Conservation (phyloP, 2,888 invertebrate genomes). For the Cantharis lateralis region DNA sequence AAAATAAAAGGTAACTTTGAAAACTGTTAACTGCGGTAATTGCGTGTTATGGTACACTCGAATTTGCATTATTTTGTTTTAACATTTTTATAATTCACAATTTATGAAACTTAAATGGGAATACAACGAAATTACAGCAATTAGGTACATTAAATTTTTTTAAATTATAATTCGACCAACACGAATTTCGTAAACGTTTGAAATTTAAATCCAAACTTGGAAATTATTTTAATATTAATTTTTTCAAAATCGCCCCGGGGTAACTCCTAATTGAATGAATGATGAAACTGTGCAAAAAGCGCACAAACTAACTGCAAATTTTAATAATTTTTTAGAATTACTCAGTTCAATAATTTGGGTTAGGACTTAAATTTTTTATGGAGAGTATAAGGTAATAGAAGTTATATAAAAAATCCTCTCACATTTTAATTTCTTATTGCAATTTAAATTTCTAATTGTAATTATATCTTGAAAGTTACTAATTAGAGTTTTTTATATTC, state of each 20-base stretch:
- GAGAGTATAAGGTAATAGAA: neutral
- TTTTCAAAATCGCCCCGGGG: neutral
- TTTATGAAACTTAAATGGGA: constrained; percentile 4
- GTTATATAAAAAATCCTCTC: neutral
- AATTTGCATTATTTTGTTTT: constrained; percentile 11
- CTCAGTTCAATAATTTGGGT: neutral
- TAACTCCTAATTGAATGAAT: neutral
- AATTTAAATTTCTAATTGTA: neutral
- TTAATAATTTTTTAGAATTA: neutral
- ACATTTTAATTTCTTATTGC: neutral
- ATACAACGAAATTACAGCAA: constrained; percentile 1
- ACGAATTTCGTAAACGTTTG: neutral
- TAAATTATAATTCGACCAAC: neutral
- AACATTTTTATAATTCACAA: constrained; percentile 7
- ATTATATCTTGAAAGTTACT: neutral
- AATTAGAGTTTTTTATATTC: neutral
- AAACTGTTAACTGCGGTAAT: constrained; percentile 6
- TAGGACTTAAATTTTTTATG: neutral
- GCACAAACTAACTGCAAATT: neutral
- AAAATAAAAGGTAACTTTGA: neutral
- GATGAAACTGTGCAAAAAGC: neutral
- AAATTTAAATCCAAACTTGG: neutral
- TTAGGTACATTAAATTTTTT: neutral
- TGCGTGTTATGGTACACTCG: constrained; percentile 5
- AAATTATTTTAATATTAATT: neutral